A percentile compares a stretch with the other conserved stretches of the same genome.
phyloP scores from a whole-genome alignment of 2,113 vertebrate genomes.

The Hippocampus zosterae region DNA sequence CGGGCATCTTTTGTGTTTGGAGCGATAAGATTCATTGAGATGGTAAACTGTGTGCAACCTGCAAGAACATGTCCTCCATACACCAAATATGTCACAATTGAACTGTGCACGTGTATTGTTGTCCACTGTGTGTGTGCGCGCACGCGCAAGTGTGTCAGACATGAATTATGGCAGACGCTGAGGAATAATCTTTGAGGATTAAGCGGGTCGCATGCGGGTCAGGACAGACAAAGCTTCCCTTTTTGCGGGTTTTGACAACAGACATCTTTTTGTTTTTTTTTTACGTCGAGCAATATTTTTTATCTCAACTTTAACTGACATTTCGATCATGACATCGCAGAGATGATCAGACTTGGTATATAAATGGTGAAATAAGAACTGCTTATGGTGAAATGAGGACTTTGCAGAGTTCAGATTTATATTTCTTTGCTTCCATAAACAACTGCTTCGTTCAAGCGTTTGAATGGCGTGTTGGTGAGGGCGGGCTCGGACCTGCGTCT shows the following conservation, averaged over 20 bases:
- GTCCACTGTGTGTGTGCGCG: not conserved
- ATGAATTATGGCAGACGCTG: constrained; percentile 23
- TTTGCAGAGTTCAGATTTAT: too few relatives aligned
- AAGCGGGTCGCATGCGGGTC: constrained; percentile 40
- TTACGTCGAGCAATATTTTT: not conserved
- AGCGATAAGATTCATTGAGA: not conserved
- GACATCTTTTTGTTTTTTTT: not conserved
- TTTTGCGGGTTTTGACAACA: not conserved
- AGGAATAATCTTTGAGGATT: constrained; percentile 58
- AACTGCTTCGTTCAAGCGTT: too few relatives aligned
- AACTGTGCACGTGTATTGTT: not conserved
- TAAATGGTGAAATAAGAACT: too few relatives aligned
- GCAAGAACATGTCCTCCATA: not conserved
- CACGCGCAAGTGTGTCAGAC: not conserved
- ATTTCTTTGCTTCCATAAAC: too few relatives aligned
- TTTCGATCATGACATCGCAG: too few relatives aligned
- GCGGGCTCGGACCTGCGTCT: too few relatives aligned
- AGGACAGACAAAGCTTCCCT: constrained; percentile 41
- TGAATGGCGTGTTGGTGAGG: too few relatives aligned
- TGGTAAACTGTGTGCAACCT: not conserved
- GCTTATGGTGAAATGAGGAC: too few relatives aligned
- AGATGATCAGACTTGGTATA: too few relatives aligned
- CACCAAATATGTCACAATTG: not conserved
- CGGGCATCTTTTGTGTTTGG: not conserved
- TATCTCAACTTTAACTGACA: not conserved